Evolutionary conservation across 2,113 vertebrate genomes (phyloP), one percentile per base, ranked within the genome.

Genomic region (Deroptyus accipitrinus): DNA sequence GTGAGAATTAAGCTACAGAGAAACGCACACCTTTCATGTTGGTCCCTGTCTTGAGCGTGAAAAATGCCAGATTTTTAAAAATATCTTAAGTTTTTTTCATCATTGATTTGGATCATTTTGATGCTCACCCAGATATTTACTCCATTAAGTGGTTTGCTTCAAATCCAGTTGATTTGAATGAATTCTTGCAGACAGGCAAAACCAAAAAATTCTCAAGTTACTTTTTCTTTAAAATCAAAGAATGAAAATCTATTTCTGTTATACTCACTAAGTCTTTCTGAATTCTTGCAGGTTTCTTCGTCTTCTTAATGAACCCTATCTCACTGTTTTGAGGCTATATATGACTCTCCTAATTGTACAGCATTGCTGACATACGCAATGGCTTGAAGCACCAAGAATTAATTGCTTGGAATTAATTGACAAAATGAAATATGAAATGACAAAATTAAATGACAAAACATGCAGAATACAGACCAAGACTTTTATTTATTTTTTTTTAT

Each of bases 401-500:
- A 78, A 67, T 30, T 51, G 10, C 62, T 72, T 48, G 25, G 7
- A 70, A 94, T 31, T 55, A 55, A 55, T 31, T 19, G 30, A 31
- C 30, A 55, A 55, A 55, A 55, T 31, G 30, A 55, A 55, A 55
- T 55, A 19, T 31, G 54, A 55, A 55, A 31, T 55, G 54, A 55
- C 54, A 11, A 55, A 55, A 55, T 55, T 31, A 55, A 55, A 55
- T 55, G 25, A 35, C 77, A 69, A 77, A 57, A 30, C 8, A 30
- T 7, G 31, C 0, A 1, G 28, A 77, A 23, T 49, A 41, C 0
- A 5, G 20, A 37, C 11, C 15, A 79, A 28, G 2, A 17, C 2
- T 9, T 52, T 57, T 54, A 25, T 51, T 31, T 31, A 19, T 44
- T 72, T 37, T 52, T 78, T 55, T 18, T 2, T 13, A 35, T 57